A percentile compares a stretch with the other conserved stretches of the same genome.
These are phyloP conservation scores for Drosophila barbarae DNA, from an alignment of 2,888 invertebrate genomes.

Conservation along the genomic window DNA sequence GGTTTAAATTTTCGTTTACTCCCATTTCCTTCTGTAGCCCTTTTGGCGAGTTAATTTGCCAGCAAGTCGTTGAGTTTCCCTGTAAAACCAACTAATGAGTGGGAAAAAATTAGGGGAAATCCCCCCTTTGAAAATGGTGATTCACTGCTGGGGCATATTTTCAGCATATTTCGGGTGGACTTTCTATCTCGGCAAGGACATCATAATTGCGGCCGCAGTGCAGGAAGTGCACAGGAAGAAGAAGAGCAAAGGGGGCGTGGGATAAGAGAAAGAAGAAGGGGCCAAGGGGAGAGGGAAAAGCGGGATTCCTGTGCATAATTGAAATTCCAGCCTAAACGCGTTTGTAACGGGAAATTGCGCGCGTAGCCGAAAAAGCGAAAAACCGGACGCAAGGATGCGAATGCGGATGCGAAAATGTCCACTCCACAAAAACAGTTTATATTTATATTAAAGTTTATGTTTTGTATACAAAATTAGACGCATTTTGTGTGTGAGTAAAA, in stretches of 20 bases:
- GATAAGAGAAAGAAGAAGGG: neutral
- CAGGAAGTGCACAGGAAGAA: slow-evolving; percentile 36
- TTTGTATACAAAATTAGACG: slow-evolving; percentile 13
- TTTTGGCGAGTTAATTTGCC: slow-evolving; percentile 49
- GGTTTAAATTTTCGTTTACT: neutral
- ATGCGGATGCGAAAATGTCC: slow-evolving; percentile 54
- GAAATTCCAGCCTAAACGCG: slow-evolving; percentile 72
- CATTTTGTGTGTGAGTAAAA: neutral
- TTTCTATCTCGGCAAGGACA: slow-evolving; percentile 47
- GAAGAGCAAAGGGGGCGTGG: slow-evolving; percentile 16
- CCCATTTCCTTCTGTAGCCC: slow-evolving; percentile 46
- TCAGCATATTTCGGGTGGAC: slow-evolving; percentile 38
- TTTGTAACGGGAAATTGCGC: slow-evolving; percentile 72
- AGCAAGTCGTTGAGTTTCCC: neutral
- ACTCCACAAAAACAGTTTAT: slow-evolving; percentile 31
- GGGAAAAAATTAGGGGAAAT: neutral
- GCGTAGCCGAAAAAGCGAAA: slow-evolving; percentile 52
- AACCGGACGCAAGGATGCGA: slow-evolving; percentile 38
- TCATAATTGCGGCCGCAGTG: slow-evolving; percentile 60
- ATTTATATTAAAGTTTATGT: slow-evolving; percentile 7
- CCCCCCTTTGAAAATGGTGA: neutral
- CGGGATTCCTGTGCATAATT: slow-evolving; percentile 70
- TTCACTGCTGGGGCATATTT: slow-evolving; percentile 50
- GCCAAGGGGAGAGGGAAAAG: slow-evolving; percentile 1
- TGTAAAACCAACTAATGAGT: slow-evolving; percentile 46